Evolutionary conservation across 2,797 vertebrate genomes (phyloP), one percentile per base, ranked within the genome.

Genomic region (Champsocephalus esox): DNA sequence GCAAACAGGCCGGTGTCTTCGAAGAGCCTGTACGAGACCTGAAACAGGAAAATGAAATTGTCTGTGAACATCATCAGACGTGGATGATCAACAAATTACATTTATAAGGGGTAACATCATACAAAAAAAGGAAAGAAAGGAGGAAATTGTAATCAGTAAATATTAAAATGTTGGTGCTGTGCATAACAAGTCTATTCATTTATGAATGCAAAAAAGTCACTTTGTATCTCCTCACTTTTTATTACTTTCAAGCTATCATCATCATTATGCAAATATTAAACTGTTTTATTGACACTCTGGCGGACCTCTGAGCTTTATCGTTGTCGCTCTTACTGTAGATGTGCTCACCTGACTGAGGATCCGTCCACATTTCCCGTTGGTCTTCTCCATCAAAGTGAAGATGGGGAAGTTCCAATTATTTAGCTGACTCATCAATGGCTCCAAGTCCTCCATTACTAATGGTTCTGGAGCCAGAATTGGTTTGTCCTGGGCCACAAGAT

Each of bases 371-470:
- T 96, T 97, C 79, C 95, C 97, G 43, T 95, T 95, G 1, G 97
- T 99, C 89, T 95, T 97, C 93, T 99, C 97, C 95, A 98, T 96
- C 92, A 99, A 92, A 87, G 90, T 96, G 90, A 99, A 99, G 92
- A 99, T 97, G 24, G 98, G 98, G 82, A 99, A 99, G 93, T 99
- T 99, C 98, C 98, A 99, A 75, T 95, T 98, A 93, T 98, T 99
- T 78, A 99, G 91, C 79, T 99, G 96, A 83, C 94, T 94, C 96
- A 98, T 97, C 70, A 98, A 82, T 19, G 95, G 92, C 79, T 98
- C 97, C 79, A 99, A 87, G 67, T 95, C 96, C 75, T 97, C 96
- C 96, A 99, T 99, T 83, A 99, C 73, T 81, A 99, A 89, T 1
- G 97, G 98, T 82, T 99, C 97, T 2, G 98, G 98, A 79, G 97